Percentiles rank a stretch among this genome's conserved stretches.
Evolutionary conservation across 2,113 vertebrate genomes (phyloP).

Genomic region (Azemiops feae): DNA sequence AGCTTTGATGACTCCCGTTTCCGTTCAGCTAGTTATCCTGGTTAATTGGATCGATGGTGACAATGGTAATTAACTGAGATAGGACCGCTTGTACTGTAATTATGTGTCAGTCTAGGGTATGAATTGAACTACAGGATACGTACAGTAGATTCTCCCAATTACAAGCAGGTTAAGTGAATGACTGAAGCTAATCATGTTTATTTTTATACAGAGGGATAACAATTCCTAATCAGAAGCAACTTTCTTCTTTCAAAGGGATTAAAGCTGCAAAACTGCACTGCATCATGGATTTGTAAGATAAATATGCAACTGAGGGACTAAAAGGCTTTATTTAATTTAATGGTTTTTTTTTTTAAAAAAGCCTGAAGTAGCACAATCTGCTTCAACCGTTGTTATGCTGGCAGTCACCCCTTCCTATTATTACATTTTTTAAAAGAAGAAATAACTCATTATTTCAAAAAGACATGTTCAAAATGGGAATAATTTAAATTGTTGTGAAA

Average conservation of each 20-base stretch:
- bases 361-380: conserved; percentile 40
- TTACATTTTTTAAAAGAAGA: conserved; percentile 46
- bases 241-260: conserved; percentile 57
- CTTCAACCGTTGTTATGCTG: conserved; percentile 33
- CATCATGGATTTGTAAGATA: conserved; percentile 51
- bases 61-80: conserved; percentile 80
- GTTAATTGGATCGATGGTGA: conserved; percentile 80
- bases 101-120: conserved; percentile 70
- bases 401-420: conserved; percentile 22
- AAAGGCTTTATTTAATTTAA: not conserved
- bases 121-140: conserved; percentile 66
- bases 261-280: conserved; percentile 42
- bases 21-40: conserved; percentile 80
- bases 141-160: conserved; percentile 62
- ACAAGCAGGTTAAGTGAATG: conserved; percentile 55
- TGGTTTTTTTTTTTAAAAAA: conserved; percentile 1
- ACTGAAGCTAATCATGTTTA: conserved; percentile 66
- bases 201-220: conserved; percentile 60
- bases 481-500: conserved; percentile 2
- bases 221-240: conserved; percentile 59
- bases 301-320: conserved; percentile 26
- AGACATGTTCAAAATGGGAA: conserved; percentile 22
- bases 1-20: conserved; percentile 66
- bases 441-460: conserved; percentile 34
- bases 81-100: conserved; percentile 79